Percentiles rank a stretch among this genome's conserved stretches.
These are phyloP conservation scores for Aurelia aurita DNA, from an alignment of 30 jellyfish, hydroid and myxozoan species.

Conservation along the genomic window DNA sequence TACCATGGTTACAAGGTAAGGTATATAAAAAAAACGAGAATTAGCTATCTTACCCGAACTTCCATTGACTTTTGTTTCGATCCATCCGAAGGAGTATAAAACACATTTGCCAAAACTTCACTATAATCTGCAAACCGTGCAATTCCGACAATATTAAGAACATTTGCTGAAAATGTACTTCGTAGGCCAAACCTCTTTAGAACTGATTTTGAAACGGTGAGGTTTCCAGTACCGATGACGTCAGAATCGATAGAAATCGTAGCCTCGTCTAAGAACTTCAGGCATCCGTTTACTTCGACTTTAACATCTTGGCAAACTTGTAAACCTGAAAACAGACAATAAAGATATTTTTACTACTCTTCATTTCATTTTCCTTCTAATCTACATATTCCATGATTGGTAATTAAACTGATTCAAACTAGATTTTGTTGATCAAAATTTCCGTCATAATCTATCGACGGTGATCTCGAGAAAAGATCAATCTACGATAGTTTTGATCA, in stretches of 20 bases:
- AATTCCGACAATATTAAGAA: conserved; percentile 38
- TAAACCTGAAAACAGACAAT: conserved; percentile 4
- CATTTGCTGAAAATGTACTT: conserved; percentile 15
- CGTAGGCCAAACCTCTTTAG: conserved; percentile 56
- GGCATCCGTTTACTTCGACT: conserved; percentile 63
- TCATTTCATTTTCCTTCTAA: too few species aligned
- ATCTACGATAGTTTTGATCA: too few species aligned
- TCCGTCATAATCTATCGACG: too few species aligned
- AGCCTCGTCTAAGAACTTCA: conserved; percentile 60
- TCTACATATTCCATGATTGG: too few species aligned
- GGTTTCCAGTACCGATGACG: conserved; percentile 21
- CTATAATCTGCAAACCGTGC: conserved; percentile 43
- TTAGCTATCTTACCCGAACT: conserved; percentile 17
- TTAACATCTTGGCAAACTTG: conserved; percentile 54
- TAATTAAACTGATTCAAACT: too few species aligned
- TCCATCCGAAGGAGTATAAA: conserved; percentile 3
- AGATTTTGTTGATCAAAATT: too few species aligned
- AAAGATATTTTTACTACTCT: not conserved
- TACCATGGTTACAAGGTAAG: too few species aligned
- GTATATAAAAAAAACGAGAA: too few species aligned
- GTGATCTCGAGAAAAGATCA: too few species aligned
- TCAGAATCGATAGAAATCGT: conserved; percentile 60
- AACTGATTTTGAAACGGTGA: conserved; percentile 30
- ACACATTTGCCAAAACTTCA: conserved; percentile 31
- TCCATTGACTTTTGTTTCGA: conserved; percentile 2